These are phyloP conservation scores for Dasypus novemcinctus DNA, from an alignment of 2,113 vertebrate genomes.

Conservation along the genomic window DNA sequence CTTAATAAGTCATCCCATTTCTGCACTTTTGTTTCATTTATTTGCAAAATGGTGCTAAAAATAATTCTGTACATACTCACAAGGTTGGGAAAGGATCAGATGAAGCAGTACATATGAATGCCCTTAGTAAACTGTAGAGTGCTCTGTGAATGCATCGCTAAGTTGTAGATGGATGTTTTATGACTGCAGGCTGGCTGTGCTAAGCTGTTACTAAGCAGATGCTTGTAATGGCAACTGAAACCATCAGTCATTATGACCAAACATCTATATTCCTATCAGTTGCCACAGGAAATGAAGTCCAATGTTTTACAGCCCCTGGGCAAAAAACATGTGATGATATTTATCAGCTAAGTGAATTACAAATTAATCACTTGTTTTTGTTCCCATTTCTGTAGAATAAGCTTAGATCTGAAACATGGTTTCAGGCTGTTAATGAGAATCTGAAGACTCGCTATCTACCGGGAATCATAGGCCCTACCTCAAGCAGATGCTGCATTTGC, in stretches of 20 bases:
- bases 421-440: conserved; percentile 30
- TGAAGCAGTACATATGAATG: neutral
- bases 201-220: conserved; percentile 8
- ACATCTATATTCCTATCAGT: conserved; percentile 3
- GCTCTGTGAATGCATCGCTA: neutral
- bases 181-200: neutral
- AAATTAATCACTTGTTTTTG: conserved; percentile 57
- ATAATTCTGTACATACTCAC: neutral
- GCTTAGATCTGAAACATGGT: conserved; percentile 43
- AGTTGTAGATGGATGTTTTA: neutral
- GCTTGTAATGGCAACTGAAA: neutral
- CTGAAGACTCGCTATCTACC: neutral
- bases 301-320: conserved; percentile 3
- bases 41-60: neutral
- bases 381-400: conserved; percentile 16
- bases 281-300: conserved; percentile 31
- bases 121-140: neutral
- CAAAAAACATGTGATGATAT: conserved; percentile 46
- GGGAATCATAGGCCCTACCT: conserved; percentile 22
- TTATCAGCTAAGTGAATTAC: conserved; percentile 52
- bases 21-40: neutral
- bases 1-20: neutral
- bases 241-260: conserved; percentile 3
- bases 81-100: neutral
- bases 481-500: conserved; percentile 54